Percentiles rank a stretch among this genome's conserved stretches.
These are phyloP conservation scores for Opisthocomus hoazin DNA, from an alignment of 2,113 vertebrate genomes.

Conservation along the genomic window DNA sequence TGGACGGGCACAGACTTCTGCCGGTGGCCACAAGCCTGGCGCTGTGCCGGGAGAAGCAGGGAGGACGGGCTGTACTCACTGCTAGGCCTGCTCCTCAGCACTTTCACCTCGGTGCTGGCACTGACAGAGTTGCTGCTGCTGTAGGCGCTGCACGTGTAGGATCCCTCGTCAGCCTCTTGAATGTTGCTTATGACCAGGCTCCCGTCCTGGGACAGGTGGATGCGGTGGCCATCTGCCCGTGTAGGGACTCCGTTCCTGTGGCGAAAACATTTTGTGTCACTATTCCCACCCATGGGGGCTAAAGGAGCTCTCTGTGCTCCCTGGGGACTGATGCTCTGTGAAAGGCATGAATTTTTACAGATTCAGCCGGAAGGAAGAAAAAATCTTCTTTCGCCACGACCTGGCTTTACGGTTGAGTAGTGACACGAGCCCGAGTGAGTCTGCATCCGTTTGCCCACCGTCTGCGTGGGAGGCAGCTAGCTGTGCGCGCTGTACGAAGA, in stretches of 20 bases:
- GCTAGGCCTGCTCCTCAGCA: constrained; percentile 64
- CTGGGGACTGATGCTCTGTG: not conserved
- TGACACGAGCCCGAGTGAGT: not conserved
- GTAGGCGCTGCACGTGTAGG: constrained; percentile 92
- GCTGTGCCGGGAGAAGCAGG: rapidly evolving
- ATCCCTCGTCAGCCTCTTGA: constrained; percentile 80
- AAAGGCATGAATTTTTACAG: not conserved
- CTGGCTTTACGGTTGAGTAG: not conserved
- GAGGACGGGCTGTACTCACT: constrained; percentile 30
- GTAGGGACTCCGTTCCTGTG: constrained; percentile 88
- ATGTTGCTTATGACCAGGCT: constrained; percentile 81
- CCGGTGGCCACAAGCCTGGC: not conserved
- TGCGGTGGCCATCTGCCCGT: constrained; percentile 72
- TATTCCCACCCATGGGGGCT: not conserved
- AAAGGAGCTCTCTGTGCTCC: not conserved
- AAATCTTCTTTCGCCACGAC: not conserved
- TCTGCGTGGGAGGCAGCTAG: not conserved
- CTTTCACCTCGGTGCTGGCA: constrained; percentile 84
- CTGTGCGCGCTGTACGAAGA: not conserved
- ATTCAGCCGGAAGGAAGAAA: not conserved
- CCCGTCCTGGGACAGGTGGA: constrained; percentile 81
- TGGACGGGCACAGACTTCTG: not conserved
- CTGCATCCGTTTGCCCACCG: not conserved
- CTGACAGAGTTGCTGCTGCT: constrained; percentile 86
- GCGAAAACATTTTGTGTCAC: not conserved